Percentiles rank a stretch among this genome's conserved stretches.
These are phyloP conservation scores for Heliothis virescens DNA, from an alignment of 1,140 invertebrate species.

Conservation along the genomic window DNA sequence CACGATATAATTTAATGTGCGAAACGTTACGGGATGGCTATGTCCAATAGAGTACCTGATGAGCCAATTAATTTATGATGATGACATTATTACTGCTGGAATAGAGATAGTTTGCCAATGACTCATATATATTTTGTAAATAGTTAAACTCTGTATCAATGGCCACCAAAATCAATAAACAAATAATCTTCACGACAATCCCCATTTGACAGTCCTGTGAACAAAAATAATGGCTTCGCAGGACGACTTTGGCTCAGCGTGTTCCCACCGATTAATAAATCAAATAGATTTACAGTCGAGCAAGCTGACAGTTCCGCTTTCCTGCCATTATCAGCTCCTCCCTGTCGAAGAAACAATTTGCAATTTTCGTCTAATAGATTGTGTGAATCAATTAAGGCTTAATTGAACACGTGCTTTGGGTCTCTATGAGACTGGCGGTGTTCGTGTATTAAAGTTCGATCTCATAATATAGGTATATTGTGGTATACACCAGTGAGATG, in stretches of 20 bases:
- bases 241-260: neutral
- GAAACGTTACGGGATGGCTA: too few relatives aligned
- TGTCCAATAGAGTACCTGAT: too few relatives aligned
- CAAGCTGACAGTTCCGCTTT: neutral
- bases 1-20: too few relatives aligned
- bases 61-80: too few relatives aligned
- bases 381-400: slow-evolving; percentile 31
- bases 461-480: too few relatives aligned
- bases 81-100: too few relatives aligned
- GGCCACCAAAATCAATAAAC: neutral
- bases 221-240: slow-evolving; percentile 15
- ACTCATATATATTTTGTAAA: neutral
- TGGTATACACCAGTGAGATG: too few relatives aligned
- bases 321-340: slow-evolving; percentile 19
- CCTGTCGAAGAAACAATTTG: slow-evolving; percentile 32
- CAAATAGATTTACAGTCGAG: slow-evolving; percentile 16
- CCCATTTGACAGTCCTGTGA: neutral
- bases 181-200: slow-evolving; percentile 4
- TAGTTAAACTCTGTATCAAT: neutral
- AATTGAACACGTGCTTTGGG: slow-evolving; percentile 2
- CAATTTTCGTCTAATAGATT: slow-evolving; percentile 14
- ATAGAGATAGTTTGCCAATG: too few relatives aligned
- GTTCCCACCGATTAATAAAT: slow-evolving; percentile 16
- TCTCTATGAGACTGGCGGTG: neutral
- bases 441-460: neutral